Evolutionary conservation across 2,113 vertebrate species (phyloP), one percentile per base, ranked within the genome.

Genomic region (Tympanuchus pallidicinctus): DNA sequence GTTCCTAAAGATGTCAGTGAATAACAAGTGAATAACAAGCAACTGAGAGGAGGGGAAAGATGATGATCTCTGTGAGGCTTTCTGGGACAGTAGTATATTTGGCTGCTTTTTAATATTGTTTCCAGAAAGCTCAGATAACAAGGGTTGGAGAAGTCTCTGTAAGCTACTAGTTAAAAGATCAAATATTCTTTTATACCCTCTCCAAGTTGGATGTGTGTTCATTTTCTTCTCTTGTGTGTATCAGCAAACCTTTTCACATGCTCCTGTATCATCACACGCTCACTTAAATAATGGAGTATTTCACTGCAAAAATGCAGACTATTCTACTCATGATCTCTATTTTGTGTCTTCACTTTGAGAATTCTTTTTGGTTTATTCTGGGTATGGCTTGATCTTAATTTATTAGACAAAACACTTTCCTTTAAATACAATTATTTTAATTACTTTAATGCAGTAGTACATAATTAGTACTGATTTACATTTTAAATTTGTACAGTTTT

Each of bases 341-440:
- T 71, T 38, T 64, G 71, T 70, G 79, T 18, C 22, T 50, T 86
- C 61, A 12, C 42, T 65, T 38, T 11, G 47, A 64, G 59, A 32
- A 38, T 6, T 30, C 24, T 42, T 74, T 36, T 84, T 56, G 32
- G 27, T 88, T 80, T 47, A 21, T 40, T 94, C 72, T 82, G 79
- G 25, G 6, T 74, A 24, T 89, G 32, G n/a, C 70, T 91, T 90
- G 9, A 56, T 48, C 43, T 70, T 38, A 48, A 24, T 48, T 45
- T 36, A 63, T 6, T 78, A 91, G 93, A 74, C 54, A 95, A 86
- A 77, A 88, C 45, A 75, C 50, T 50, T 60, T 91, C 56, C 59
- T 85, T 81, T 91, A 96, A 92, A 82, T 61, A 34, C 18, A 47
- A 71, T 66, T 86, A 64, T 70, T 88, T 66, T 76, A 92, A 95